Conservation (phyloP, 2,113 vertebrate genomes). For the Phasianus colchicus region DNA sequence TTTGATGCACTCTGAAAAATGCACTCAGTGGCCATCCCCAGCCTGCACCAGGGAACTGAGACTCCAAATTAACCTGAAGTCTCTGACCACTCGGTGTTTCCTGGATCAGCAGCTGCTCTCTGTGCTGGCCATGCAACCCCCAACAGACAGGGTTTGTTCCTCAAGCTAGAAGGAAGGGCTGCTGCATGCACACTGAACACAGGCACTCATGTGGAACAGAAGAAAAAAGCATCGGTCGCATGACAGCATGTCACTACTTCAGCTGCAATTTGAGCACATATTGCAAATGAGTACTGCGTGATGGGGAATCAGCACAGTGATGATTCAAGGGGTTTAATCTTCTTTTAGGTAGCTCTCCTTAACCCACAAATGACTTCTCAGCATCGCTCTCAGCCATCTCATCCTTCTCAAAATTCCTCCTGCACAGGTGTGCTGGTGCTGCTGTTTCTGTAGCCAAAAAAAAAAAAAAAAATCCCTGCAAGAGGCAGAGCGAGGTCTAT, state of each 20-base stretch:
- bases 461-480: conserved; percentile 10
- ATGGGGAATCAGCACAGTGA: neutral
- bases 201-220: neutral
- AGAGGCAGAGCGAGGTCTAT: neutral
- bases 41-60: accelerated
- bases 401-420: conserved; percentile 1
- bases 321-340: neutral
- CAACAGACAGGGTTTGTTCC: accelerated
- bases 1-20: neutral
- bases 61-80: accelerated
- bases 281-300: neutral
- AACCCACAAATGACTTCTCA: neutral
- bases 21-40: accelerated
- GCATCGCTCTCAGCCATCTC: accelerated
- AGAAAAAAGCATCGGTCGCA: neutral
- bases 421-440: neutral
- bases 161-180: neutral
- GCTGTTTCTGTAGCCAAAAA: conserved; percentile 29
- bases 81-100: neutral
- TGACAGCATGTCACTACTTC: neutral
- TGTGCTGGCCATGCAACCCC: neutral
- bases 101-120: neutral
- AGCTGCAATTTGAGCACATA: neutral
- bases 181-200: neutral
- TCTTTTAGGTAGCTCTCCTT: neutral